A percentile compares a stretch with the other conserved stretches of the same genome.
Evolutionary conservation across 2,113 vertebrate species (phyloP).

Genomic region (Telmatochromis sp.): DNA sequence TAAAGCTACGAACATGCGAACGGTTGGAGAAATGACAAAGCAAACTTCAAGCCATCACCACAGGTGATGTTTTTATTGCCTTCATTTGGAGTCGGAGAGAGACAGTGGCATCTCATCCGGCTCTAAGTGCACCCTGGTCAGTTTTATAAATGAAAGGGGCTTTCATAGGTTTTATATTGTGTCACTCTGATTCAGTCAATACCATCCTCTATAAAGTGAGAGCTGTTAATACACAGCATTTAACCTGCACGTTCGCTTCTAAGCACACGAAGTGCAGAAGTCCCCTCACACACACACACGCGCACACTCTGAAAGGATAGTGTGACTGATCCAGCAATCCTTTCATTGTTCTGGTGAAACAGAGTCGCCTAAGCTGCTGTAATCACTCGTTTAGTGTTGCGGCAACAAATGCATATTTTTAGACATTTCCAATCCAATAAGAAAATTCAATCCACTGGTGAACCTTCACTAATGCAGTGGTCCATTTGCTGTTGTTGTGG

Average conservation of each 20-base stretch:
- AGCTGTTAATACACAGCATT: neutral
- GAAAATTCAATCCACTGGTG: conserved; percentile 11
- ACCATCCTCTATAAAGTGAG: neutral
- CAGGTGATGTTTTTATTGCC: neutral
- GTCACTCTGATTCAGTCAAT: neutral
- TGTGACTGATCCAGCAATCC: conserved; percentile 58
- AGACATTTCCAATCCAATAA: conserved; percentile 43
- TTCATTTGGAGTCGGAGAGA: neutral
- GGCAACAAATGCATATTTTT: conserved; percentile 53
- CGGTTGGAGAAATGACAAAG: conserved; percentile 9
- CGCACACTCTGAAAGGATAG: conserved; percentile 9
- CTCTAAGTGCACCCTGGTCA: neutral
- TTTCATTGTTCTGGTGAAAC: conserved; percentile 54
- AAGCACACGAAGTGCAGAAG: neutral
- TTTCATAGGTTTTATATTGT: neutral
- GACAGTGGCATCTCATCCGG: neutral
- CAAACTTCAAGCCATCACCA: neutral
- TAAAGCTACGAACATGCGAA: neutral
- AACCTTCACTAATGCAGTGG: conserved; percentile 38
- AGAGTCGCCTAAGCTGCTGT: conserved; percentile 54
- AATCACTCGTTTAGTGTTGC: conserved; percentile 58
- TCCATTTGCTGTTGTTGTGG: conserved; percentile 18
- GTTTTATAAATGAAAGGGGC: neutral
- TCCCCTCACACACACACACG: neutral
- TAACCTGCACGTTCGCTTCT: conserved; percentile 15